Conservation (phyloP, 64 coral and sea anemone genomes). For the Pachyseris speciosa region DNA sequence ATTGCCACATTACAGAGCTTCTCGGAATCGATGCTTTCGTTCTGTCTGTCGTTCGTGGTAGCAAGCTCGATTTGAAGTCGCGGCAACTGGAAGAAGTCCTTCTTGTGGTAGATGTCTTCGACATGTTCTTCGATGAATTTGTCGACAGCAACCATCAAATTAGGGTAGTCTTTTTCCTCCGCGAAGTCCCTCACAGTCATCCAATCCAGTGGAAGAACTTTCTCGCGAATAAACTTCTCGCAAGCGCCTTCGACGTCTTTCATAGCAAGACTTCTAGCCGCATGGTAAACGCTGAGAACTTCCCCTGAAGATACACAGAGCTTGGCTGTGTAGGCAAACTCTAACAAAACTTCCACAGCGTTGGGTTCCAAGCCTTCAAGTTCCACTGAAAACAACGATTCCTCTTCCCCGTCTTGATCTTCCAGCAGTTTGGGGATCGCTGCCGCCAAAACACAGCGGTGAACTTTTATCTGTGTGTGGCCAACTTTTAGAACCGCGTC, state of each 20-base stretch:
- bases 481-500: constrained; percentile 75
- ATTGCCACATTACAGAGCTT: constrained; percentile 74
- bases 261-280: constrained; percentile 72
- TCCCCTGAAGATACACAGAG: constrained; percentile 46
- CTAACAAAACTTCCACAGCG: constrained; percentile 79
- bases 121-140: constrained; percentile 77
- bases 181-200: constrained; percentile 71
- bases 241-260: constrained; percentile 53
- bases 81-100: constrained; percentile 81
- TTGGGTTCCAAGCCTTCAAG: constrained; percentile 75
- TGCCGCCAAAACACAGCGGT: constrained; percentile 74
- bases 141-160: constrained; percentile 65
- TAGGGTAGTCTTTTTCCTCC: constrained; percentile 29
- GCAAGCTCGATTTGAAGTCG: constrained; percentile 85
- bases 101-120: constrained; percentile 68
- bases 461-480: constrained; percentile 64
- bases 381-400: constrained; percentile 59
- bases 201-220: constrained; percentile 71
- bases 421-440: constrained; percentile 70
- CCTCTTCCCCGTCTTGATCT: constrained; percentile 37
- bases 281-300: constrained; percentile 62
- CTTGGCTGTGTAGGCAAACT: constrained; percentile 74
- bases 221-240: constrained; percentile 66
- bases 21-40: constrained; percentile 63
- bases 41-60: constrained; percentile 30